These are phyloP conservation scores for Gymnoscelis rufifasciata DNA, from an alignment of 2,888 invertebrate species.

Conservation along the genomic window DNA sequence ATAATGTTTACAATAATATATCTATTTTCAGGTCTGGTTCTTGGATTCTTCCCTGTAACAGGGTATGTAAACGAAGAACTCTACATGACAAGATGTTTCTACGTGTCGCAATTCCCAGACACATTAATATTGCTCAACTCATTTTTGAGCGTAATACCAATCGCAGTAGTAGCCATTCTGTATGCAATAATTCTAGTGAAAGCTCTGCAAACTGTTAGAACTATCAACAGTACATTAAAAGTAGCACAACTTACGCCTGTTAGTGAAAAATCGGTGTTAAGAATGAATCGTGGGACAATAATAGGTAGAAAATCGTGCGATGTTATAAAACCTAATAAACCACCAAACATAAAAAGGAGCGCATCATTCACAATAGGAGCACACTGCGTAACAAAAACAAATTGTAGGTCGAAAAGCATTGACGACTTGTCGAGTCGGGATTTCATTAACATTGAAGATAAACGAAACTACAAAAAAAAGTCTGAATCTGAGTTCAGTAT, in stretches of 20 bases:
- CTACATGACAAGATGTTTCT: constrained; percentile 67
- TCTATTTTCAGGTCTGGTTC: constrained; percentile 62
- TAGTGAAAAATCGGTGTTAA: constrained; percentile 43
- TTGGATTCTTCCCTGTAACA: constrained; percentile 80
- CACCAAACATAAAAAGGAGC: constrained; percentile 45
- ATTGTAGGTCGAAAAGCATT: constrained; percentile 47
- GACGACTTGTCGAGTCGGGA: constrained; percentile 40
- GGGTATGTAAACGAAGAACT: constrained; percentile 74
- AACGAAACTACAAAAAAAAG: constrained; percentile 24
- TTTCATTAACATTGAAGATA: constrained; percentile 26
- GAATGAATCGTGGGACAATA: constrained; percentile 52
- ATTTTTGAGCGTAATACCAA: constrained; percentile 75
- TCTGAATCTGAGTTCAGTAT: constrained; percentile 53
- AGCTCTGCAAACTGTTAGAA: constrained; percentile 72
- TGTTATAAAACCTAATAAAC: constrained; percentile 18
- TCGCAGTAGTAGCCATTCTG: constrained; percentile 61
- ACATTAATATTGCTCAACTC: constrained; percentile 76
- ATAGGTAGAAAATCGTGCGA: constrained; percentile 29
- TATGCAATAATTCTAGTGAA: constrained; percentile 79
- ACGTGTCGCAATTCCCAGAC: constrained; percentile 77
- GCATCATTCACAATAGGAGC: constrained; percentile 45
- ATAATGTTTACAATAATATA: no score
- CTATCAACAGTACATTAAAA: constrained; percentile 48
- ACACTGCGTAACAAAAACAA: constrained; percentile 22
- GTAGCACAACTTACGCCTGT: constrained; percentile 28